phyloP scores from a whole-genome alignment of 2,888 invertebrate species.

The Taenaris catops region DNA sequence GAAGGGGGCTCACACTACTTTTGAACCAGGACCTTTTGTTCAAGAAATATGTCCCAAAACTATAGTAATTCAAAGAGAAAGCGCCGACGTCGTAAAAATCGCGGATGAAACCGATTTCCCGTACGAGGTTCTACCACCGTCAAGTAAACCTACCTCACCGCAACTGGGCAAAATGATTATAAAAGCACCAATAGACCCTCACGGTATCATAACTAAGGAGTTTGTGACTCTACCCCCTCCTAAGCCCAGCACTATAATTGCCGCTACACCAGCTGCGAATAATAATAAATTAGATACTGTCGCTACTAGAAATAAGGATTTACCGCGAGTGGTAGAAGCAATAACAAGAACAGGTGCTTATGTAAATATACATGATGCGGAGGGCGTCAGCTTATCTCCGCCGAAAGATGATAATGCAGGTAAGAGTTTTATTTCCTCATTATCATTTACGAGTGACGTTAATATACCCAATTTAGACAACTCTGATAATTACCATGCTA shows the following conservation, averaged over 20 bases:
- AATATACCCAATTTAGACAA: constrained; percentile 37
- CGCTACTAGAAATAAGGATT: constrained; percentile 49
- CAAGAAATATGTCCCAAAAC: constrained; percentile 79
- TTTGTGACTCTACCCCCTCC: constrained; percentile 78
- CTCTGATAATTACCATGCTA: constrained; percentile 36
- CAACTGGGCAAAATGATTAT: constrained; percentile 83
- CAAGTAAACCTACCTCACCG: constrained; percentile 80
- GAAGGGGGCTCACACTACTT: constrained; percentile 91
- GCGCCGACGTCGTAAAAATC: constrained; percentile 57
- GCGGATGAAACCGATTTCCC: constrained; percentile 69
- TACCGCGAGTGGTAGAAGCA: constrained; percentile 66
- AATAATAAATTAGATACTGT: constrained; percentile 37
- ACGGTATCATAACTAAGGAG: constrained; percentile 73
- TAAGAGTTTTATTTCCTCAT: constrained; percentile 63
- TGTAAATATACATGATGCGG: constrained; percentile 85
- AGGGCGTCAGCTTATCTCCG: constrained; percentile 79
- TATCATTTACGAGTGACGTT: constrained; percentile 30
- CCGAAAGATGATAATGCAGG: constrained; percentile 84
- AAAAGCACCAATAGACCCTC: constrained; percentile 69
- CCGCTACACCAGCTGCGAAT: constrained; percentile 60
- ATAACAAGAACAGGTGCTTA: constrained; percentile 82
- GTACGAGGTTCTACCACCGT: constrained; percentile 54
- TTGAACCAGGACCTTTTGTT: constrained; percentile 93
- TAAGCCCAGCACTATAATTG: constrained; percentile 81
- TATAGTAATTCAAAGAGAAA: constrained; percentile 57